Evolutionary conservation across 2,888 invertebrate species (phyloP).

Genomic region (Apotomis betuletana): DNA sequence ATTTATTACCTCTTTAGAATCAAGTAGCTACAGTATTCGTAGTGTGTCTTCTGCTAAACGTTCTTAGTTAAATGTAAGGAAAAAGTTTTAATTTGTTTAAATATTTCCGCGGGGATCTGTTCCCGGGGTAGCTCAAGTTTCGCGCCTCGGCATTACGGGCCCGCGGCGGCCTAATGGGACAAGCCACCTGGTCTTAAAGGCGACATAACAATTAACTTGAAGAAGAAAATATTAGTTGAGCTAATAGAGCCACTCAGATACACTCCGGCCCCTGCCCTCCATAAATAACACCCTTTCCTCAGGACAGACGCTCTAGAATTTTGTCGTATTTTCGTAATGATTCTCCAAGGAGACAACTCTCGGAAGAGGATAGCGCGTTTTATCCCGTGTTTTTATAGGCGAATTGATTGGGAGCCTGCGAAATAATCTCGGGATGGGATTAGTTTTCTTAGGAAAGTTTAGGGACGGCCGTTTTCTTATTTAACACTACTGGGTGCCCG

Average conservation of each 20-base stretch:
- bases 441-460: constrained; percentile 71
- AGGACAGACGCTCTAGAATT: constrained; percentile 69
- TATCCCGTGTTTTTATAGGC: constrained; percentile 70
- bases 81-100: constrained; percentile 83
- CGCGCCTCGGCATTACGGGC: constrained; percentile 70
- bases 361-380: constrained; percentile 55
- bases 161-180: constrained; percentile 75
- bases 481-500: constrained; percentile 51
- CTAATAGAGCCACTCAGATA: constrained; percentile 79
- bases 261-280: constrained; percentile 71
- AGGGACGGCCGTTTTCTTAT: constrained; percentile 60
- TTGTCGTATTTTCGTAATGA: constrained; percentile 78
- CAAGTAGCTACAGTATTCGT: constrained; percentile 65
- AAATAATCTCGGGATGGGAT: constrained; percentile 74
- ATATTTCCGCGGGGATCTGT: constrained; percentile 72
- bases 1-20: constrained; percentile 48
- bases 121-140: constrained; percentile 71
- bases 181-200: constrained; percentile 80
- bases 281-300: constrained; percentile 79
- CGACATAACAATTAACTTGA: constrained; percentile 81
- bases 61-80: constrained; percentile 69
- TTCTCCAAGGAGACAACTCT: constrained; percentile 67
- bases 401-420: constrained; percentile 75
- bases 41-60: constrained; percentile 45
- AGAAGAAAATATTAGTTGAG: constrained; percentile 82